These are phyloP conservation scores for Oreochromis grahami DNA, from an alignment of 2,797 vertebrate species.

Conservation along the genomic window DNA sequence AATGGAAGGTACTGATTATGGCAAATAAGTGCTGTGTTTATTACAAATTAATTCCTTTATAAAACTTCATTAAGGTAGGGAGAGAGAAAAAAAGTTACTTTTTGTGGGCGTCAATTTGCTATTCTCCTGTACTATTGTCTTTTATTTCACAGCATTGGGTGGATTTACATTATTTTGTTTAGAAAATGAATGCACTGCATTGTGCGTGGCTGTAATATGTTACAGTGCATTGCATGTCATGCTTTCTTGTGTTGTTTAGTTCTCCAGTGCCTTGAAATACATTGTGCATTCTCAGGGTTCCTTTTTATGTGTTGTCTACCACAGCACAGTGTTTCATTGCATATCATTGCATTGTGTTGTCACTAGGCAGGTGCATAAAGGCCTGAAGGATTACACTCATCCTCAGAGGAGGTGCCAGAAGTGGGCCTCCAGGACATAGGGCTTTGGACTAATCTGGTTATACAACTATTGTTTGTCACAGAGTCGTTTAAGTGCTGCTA, in stretches of 20 bases:
- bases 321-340: neutral
- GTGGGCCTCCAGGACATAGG: slow-evolving; percentile 49
- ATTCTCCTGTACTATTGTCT: neutral
- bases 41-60: neutral
- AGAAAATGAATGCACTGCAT: neutral
- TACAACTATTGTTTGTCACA: slow-evolving; percentile 48
- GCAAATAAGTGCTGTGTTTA: neutral
- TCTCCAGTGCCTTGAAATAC: neutral
- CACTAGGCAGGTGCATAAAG: slow-evolving; percentile 53
- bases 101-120: rapidly evolving
- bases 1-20: neutral
- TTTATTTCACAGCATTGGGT: slow-evolving; percentile 20
- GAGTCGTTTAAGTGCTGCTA: slow-evolving; percentile 28
- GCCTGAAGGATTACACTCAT: slow-evolving; percentile 59
- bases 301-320: neutral
- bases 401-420: slow-evolving; percentile 51
- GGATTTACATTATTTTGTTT: neutral
- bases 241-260: neutral
- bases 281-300: neutral
- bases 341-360: slow-evolving; percentile 22
- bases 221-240: slow-evolving; percentile 5
- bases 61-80: neutral
- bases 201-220: neutral
- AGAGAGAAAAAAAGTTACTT: neutral
- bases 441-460: slow-evolving; percentile 60